These are phyloP conservation scores for Pao palembangensis DNA, from an alignment of 2,113 vertebrate species.

Conservation along the genomic window DNA sequence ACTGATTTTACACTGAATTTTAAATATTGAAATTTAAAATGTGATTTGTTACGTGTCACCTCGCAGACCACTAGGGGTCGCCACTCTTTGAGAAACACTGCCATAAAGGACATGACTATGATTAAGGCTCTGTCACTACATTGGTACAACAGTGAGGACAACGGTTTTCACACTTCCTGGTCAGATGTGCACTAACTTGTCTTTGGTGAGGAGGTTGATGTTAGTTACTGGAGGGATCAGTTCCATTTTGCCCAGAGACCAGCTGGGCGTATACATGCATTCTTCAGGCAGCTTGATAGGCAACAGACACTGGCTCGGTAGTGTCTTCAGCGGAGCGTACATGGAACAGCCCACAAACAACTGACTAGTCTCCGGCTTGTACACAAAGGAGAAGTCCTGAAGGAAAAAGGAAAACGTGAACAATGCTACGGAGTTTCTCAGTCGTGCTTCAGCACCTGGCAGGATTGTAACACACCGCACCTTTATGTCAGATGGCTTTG, in stretches of 20 bases:
- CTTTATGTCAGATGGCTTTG: slow-evolving; percentile 95
- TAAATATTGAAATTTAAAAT: too few species aligned
- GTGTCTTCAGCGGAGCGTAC: slow-evolving; percentile 92
- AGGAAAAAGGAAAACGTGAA: slow-evolving; percentile 13
- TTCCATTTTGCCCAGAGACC: slow-evolving; percentile 92
- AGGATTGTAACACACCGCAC: slow-evolving; percentile 59
- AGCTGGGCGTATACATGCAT: slow-evolving; percentile 91
- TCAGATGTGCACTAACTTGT: slow-evolving; percentile 73
- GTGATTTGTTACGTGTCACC: too few species aligned
- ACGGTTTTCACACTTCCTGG: background rate
- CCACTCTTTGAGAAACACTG: too few species aligned
- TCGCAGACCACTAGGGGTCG: too few species aligned
- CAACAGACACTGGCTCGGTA: slow-evolving; percentile 92
- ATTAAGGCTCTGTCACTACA: too few species aligned
- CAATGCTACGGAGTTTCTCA: background rate
- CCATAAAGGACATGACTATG: too few species aligned
- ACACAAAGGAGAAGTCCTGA: slow-evolving; percentile 96
- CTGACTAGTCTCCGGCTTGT: slow-evolving; percentile 89
- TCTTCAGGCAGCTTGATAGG: slow-evolving; percentile 92
- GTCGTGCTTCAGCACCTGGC: background rate
- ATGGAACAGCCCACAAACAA: slow-evolving; percentile 89
- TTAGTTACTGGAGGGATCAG: slow-evolving; percentile 84
- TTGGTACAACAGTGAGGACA: too few species aligned
- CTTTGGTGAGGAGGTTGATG: slow-evolving; percentile 89
- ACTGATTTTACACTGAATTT: too few species aligned